Percentiles rank a stretch among this genome's conserved stretches.
Conservation (phyloP, 2,113 vertebrate species). For the Tor tambroides region DNA sequence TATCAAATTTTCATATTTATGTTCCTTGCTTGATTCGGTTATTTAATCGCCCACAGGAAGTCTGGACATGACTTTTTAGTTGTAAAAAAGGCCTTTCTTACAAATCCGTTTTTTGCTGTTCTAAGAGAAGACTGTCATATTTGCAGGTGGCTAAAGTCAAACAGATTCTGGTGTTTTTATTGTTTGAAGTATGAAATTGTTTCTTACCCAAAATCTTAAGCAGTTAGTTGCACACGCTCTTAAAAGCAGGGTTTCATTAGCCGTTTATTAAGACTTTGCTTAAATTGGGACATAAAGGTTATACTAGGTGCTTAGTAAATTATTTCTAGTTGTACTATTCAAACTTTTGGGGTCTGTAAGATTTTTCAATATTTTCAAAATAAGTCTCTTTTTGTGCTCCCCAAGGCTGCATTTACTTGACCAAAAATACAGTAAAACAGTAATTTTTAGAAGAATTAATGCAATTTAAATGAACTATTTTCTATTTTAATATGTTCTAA, state of each 20-base stretch:
- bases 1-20: conserved; percentile 23
- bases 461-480: too few relatives aligned
- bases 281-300: background rate
- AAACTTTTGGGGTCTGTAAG: too few relatives aligned
- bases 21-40: background rate
- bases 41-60: background rate
- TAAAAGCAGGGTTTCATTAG: too few relatives aligned
- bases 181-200: background rate
- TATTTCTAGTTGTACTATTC: too few relatives aligned
- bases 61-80: background rate
- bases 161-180: background rate
- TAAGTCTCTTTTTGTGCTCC: too few relatives aligned
- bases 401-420: too few relatives aligned
- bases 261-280: background rate
- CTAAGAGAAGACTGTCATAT: background rate
- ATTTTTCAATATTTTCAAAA: too few relatives aligned
- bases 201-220: background rate
- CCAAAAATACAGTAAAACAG: too few relatives aligned
- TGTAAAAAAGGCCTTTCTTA: background rate
- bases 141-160: background rate
- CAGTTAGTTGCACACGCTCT: background rate
- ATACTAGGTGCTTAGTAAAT: too few relatives aligned
- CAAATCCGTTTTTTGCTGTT: background rate
- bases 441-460: too few relatives aligned
- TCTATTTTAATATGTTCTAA: too few relatives aligned